Evolutionary conservation across 2,113 vertebrate genomes (phyloP).

Genomic region (Nansenia antarctica): DNA sequence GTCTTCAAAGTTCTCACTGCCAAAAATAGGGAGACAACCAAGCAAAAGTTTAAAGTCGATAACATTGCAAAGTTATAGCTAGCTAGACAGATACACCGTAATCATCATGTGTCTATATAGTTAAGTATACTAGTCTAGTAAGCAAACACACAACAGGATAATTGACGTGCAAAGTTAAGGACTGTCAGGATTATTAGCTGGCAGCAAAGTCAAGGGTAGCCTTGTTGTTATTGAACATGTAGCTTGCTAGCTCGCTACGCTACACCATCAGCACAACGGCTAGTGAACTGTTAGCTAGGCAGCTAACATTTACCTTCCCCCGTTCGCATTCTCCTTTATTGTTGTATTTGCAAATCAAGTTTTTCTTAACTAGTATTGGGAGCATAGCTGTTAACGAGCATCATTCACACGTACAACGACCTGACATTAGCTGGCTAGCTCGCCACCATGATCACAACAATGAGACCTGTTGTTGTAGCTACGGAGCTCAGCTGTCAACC

Average conservation of each 20-base stretch:
- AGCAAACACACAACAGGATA: background rate
- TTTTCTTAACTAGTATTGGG: too few relatives aligned
- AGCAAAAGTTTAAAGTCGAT: slow-evolving; percentile 19
- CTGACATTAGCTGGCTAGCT: background rate
- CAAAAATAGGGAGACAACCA: slow-evolving; percentile 69
- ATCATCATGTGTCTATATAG: background rate
- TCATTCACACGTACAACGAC: background rate
- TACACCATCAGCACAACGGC: background rate
- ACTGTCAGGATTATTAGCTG: too few relatives aligned
- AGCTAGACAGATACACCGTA: background rate
- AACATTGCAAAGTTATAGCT: background rate
- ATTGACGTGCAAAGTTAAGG: background rate
- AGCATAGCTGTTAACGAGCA: too few relatives aligned
- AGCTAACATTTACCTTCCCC: background rate
- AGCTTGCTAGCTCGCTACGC: background rate
- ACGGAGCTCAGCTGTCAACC: background rate
- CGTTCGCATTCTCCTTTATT: background rate
- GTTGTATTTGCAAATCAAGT: too few relatives aligned
- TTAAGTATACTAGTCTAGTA: background rate
- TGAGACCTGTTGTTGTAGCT: slow-evolving; percentile 47
- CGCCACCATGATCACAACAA: slow-evolving; percentile 33
- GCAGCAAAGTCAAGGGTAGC: too few relatives aligned
- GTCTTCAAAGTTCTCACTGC: slow-evolving; percentile 74
- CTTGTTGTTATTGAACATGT: too few relatives aligned
- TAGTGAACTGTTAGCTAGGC: background rate